Percentiles rank a stretch among this genome's conserved stretches.
Conservation (phyloP, 1,140 invertebrate species). For the Pseudobourletiella spinata region DNA sequence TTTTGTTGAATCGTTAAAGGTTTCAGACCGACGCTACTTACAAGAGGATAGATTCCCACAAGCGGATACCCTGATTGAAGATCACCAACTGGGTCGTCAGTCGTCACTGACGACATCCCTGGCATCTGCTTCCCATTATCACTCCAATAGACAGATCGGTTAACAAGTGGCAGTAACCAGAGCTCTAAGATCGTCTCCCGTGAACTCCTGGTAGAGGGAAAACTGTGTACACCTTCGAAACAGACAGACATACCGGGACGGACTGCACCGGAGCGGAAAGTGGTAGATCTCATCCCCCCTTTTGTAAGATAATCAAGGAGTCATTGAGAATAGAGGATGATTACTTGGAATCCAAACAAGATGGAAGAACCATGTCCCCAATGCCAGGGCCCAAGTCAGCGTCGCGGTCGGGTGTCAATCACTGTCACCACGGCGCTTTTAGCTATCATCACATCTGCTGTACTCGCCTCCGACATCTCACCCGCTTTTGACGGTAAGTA, state of each 20-base stretch:
- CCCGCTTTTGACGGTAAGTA: constrained; percentile 32
- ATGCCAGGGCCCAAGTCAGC: constrained; percentile 18
- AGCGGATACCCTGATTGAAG: not conserved
- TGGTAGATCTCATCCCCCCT: not conserved
- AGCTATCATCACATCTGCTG: constrained; percentile 34
- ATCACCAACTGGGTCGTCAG: not conserved
- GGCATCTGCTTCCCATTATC: not conserved
- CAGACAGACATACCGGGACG: not conserved
- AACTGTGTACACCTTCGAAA: too few species aligned
- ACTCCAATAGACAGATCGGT: too few species aligned
- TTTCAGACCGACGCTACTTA: too few species aligned
- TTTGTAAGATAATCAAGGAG: constrained; percentile 17
- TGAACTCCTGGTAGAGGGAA: too few species aligned
- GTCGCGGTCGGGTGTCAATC: constrained; percentile 27
- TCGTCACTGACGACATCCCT: not conserved
- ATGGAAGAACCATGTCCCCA: constrained; percentile 31
- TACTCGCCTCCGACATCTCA: constrained; percentile 31
- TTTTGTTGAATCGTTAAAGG: too few species aligned
- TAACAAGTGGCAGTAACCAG: too few species aligned
- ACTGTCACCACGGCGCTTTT: constrained; percentile 33
- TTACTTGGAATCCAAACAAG: constrained; percentile 18
- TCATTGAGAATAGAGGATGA: constrained; percentile 24
- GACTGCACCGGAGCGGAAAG: not conserved
- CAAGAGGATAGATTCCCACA: not conserved
- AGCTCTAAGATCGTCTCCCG: too few species aligned